Conservation (phyloP, 2,888 invertebrate species). For the Folsomia manolachei region DNA sequence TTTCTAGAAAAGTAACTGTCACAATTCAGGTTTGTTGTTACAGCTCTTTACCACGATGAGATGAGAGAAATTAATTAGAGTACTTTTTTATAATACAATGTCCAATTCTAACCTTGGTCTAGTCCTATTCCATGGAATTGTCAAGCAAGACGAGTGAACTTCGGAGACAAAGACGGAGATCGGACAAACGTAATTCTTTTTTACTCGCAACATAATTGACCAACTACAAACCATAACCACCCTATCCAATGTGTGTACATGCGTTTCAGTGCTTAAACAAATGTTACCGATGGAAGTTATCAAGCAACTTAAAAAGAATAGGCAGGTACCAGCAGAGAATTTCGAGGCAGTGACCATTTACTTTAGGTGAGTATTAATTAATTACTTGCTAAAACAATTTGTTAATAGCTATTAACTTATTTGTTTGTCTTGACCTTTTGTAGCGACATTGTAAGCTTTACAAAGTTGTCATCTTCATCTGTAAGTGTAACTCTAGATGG, state of each 20-base stretch:
- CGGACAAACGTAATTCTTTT: slow-evolving; percentile 61
- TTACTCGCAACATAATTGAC: no score
- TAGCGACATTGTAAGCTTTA: slow-evolving; percentile 86
- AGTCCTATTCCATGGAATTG: slow-evolving; percentile 51
- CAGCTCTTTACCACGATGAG: no score
- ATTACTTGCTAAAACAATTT: no score
- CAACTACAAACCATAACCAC: no score
- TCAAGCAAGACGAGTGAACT: slow-evolving; percentile 57
- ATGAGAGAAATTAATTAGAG: no score
- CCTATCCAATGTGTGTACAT: no score
- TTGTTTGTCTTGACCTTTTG: no score
- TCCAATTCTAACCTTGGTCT: background rate
- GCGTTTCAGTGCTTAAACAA: no score
- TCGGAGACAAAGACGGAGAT: slow-evolving; percentile 61
- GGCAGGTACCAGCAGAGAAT: slow-evolving; percentile 61
- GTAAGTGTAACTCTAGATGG: slow-evolving; percentile 71
- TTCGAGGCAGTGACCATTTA: slow-evolving; percentile 69
- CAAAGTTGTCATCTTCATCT: slow-evolving; percentile 76
- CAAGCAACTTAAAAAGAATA: slow-evolving; percentile 59
- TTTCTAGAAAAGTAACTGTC: slow-evolving; percentile 59
- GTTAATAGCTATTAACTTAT: no score
- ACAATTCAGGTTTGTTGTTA: slow-evolving; percentile 61
- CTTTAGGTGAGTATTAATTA: no score
- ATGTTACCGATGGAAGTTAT: slow-evolving; percentile 63
- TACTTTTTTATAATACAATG: background rate